Evolutionary conservation across 2,888 invertebrate genomes (phyloP), one percentile per base, ranked within the genome.

Genomic region (Microplitis manilae): DNA sequence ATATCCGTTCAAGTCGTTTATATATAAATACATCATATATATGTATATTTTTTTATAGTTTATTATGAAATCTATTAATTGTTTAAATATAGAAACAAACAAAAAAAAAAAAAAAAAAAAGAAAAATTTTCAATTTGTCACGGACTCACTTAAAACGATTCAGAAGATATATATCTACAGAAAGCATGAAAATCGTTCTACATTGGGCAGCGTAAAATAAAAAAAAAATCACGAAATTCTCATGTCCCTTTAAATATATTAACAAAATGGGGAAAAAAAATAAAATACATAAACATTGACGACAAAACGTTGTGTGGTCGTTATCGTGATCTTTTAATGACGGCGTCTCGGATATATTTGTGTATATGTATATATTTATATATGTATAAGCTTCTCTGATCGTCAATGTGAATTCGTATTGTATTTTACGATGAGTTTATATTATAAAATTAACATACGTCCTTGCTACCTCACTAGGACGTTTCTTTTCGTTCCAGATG

Each of bases 381-480:
- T 64, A 20, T 41, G 17, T 17, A 17, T 17, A 71, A 15, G 50
- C n/a, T 59, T 60, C 50, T 72, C 39, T 71, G 13, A 13, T 74
- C 59, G 65, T 73, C 73, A 79, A 79, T 80, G 75, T 60, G 68
- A 30, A 30, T 41, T 50, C 9, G 68, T 40, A 73, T 64, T 38
- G 68, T 70, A 75, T 62, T 73, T 82, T 81, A 80, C 79, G 81
- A 78, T 74, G 75, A 80, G 78, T 81, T 82, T 82, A 81, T 81
- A 80, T 76, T 40, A 60, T 67, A 59, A 62, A 75, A 83, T 83
- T 82, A 79, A 74, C 82, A 83, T 83, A 82, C 81, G 81, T 81
- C 82, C 83, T 81, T 81, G 83, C 81, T 79, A 79, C 81, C 78
- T 77, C 38, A 65, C 30, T 65, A 38, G 30, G 65, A 65, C 65